A percentile compares a stretch with the other conserved stretches of the same genome.
Conservation (phyloP, 2,797 vertebrate genomes). For the Enteromius afrohamiltoni region DNA sequence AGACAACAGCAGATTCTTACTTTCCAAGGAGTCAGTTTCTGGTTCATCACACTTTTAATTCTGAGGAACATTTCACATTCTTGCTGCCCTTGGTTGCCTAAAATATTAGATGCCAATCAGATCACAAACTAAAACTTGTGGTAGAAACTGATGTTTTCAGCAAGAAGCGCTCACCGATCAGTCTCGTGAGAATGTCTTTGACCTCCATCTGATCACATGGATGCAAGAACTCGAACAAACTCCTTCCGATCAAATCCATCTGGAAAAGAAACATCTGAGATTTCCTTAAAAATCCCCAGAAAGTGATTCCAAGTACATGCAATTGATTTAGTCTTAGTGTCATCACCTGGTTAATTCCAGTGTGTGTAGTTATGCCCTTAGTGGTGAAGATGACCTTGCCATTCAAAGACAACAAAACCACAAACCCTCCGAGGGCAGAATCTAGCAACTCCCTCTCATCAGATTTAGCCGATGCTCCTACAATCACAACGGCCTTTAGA, state of each 20-base stretch:
- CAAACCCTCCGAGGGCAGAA: constrained; percentile 60
- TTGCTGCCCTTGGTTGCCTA: constrained; percentile 51
- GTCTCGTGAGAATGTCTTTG: constrained; percentile 60
- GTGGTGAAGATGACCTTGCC: constrained; percentile 65
- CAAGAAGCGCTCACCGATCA: constrained; percentile 54
- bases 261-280: constrained; percentile 32
- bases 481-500: constrained; percentile 26
- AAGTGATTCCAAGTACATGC: neutral
- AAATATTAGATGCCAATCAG: neutral
- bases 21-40: constrained; percentile 62
- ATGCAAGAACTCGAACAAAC: constrained; percentile 67
- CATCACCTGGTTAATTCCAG: constrained; percentile 66
- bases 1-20: constrained; percentile 40
- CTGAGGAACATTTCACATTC: constrained; percentile 62
- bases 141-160: neutral
- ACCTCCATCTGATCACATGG: constrained; percentile 65
- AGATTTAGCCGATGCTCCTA: constrained; percentile 30
- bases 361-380: constrained; percentile 55
- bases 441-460: constrained; percentile 54
- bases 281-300: neutral
- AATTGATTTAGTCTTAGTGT: neutral
- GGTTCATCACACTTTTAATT: constrained; percentile 59
- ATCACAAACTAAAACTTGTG: neutral
- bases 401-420: constrained; percentile 62
- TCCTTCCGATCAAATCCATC: constrained; percentile 67